These are phyloP conservation scores for Camelus dromedarius DNA, from an alignment of 2,113 vertebrate genomes.

Conservation along the genomic window DNA sequence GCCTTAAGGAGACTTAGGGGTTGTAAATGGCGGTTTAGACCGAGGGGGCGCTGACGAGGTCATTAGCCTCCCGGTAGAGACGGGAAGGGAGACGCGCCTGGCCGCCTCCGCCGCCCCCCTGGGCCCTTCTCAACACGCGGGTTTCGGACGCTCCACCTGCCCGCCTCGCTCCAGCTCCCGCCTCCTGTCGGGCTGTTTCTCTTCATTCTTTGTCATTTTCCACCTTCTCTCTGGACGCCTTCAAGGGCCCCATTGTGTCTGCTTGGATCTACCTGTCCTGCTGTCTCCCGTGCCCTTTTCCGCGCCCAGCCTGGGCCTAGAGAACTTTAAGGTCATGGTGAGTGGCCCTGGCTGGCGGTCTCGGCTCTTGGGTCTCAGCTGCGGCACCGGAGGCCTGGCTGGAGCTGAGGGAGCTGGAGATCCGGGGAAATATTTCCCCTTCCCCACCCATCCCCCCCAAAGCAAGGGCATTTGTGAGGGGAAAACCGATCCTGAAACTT, in stretches of 20 bases:
- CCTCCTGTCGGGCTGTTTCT: neutral
- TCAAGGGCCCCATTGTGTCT: neutral
- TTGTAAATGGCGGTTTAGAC: conserved; percentile 26
- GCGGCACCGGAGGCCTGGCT: neutral
- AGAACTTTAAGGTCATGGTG: neutral
- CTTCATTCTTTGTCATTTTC: neutral
- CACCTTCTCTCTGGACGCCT: neutral
- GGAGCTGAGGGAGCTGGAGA: neutral
- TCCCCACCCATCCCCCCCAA: neutral
- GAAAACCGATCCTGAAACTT: neutral
- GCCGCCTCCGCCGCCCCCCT: neutral
- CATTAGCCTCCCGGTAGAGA: neutral
- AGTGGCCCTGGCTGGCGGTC: neutral
- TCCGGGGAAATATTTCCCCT: rapidly evolving
- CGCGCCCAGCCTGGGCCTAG: rapidly evolving
- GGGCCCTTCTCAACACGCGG: conserved; percentile 44
- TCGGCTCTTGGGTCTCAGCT: neutral
- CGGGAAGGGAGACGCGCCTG: neutral
- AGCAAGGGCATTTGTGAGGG: neutral
- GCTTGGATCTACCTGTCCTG: neutral
- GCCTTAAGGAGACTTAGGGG: neutral
- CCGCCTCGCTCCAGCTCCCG: neutral
- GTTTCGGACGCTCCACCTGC: neutral
- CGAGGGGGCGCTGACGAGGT: neutral
- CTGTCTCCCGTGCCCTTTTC: neutral